Percentiles rank a stretch among this genome's conserved stretches.
These are phyloP conservation scores for Panurus biarmicus DNA, from an alignment of 2,113 vertebrate genomes.

Conservation along the genomic window DNA sequence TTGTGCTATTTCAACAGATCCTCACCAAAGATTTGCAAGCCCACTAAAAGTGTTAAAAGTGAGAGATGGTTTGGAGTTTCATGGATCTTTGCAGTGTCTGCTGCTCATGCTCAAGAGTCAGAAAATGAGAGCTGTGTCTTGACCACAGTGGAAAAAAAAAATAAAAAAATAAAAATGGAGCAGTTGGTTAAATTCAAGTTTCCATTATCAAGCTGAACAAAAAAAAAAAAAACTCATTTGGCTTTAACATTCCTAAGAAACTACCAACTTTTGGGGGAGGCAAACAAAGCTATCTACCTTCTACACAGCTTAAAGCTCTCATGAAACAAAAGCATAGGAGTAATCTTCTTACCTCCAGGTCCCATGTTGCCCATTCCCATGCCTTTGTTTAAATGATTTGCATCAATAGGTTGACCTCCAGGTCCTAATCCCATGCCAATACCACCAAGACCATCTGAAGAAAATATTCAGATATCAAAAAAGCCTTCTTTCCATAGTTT, in stretches of 20 bases:
- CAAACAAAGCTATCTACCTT: slow-evolving; percentile 57
- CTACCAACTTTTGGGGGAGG: slow-evolving; percentile 35
- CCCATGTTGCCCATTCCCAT: slow-evolving; percentile 88
- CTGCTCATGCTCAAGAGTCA: slow-evolving; percentile 62
- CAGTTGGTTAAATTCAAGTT: slow-evolving; percentile 40
- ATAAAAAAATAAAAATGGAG: neutral
- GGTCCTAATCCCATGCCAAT: slow-evolving; percentile 94
- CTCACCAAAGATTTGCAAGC: slow-evolving; percentile 50
- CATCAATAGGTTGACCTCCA: slow-evolving; percentile 94
- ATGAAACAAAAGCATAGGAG: slow-evolving; percentile 62
- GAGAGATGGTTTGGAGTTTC: slow-evolving; percentile 36
- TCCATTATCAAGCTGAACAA: slow-evolving; percentile 29
- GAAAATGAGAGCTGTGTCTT: slow-evolving; percentile 52
- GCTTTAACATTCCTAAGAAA: slow-evolving; percentile 42
- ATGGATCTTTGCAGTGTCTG: slow-evolving; percentile 51
- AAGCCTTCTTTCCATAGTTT: slow-evolving; percentile 51
- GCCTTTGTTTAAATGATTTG: slow-evolving; percentile 88
- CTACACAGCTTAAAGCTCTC: slow-evolving; percentile 63
- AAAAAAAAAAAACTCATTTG: slow-evolving; percentile 8
- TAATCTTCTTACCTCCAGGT: slow-evolving; percentile 81
- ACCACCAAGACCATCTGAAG: slow-evolving; percentile 91
- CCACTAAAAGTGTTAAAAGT: slow-evolving; percentile 44
- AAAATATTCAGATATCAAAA: slow-evolving; percentile 46
- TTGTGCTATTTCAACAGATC: slow-evolving; percentile 24
- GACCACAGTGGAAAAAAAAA: neutral